These are phyloP conservation scores for Diceros bicornis DNA, from an alignment of 2,797 vertebrate genomes.

Conservation along the genomic window DNA sequence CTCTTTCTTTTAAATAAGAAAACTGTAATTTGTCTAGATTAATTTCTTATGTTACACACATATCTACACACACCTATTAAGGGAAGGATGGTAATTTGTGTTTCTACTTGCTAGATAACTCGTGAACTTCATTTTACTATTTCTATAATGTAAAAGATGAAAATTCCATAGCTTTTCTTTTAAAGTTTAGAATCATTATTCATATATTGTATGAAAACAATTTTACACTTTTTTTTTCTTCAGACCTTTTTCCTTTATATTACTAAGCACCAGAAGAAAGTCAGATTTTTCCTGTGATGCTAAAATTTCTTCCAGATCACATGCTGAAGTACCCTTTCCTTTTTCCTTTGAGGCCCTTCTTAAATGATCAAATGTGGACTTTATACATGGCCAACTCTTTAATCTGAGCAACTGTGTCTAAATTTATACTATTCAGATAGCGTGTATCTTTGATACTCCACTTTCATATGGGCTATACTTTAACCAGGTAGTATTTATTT, in stretches of 20 bases:
- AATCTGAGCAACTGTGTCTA: conserved; percentile 59
- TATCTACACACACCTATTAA: not conserved
- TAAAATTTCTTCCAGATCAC: conserved; percentile 79
- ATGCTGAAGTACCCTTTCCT: not conserved
- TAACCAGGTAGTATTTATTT: not conserved
- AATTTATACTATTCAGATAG: conserved; percentile 21
- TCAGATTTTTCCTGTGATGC: conserved; percentile 62
- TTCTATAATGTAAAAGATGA: conserved; percentile 46
- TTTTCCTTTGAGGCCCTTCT: conserved; percentile 61
- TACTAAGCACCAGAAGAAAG: conserved; percentile 60
- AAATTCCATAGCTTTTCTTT: conserved; percentile 36
- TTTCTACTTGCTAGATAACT: conserved; percentile 31
- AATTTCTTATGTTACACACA: not conserved
- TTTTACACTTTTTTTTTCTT: conserved; percentile 51
- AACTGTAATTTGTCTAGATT: not conserved
- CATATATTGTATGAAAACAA: conserved; percentile 58
- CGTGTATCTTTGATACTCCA: not conserved
- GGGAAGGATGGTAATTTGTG: not conserved
- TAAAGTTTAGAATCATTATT: conserved; percentile 61
- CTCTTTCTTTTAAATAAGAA: not conserved
- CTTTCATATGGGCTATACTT: not conserved
- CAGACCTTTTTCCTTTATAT: conserved; percentile 43
- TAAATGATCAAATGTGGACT: conserved; percentile 61
- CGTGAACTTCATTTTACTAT: conserved; percentile 33
- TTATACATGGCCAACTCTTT: conserved; percentile 33